A percentile compares a stretch with the other conserved stretches of the same genome.
These are phyloP conservation scores for Spicauda simplicius DNA, from an alignment of 2,888 invertebrate species.

Conservation along the genomic window DNA sequence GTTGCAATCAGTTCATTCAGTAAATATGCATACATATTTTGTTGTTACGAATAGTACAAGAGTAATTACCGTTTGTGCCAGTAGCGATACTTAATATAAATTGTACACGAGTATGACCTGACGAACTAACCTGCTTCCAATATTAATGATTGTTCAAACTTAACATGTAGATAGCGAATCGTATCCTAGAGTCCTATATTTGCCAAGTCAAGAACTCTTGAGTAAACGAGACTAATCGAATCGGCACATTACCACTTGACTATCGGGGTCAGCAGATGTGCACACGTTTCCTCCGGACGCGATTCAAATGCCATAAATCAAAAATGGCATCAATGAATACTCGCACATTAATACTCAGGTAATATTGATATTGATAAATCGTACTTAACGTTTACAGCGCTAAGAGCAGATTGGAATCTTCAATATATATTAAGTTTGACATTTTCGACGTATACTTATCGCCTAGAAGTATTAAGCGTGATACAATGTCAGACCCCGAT, in stretches of 20 bases:
- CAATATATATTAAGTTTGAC: constrained; percentile 45
- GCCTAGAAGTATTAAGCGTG: constrained; percentile 44
- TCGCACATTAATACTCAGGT: constrained; percentile 30
- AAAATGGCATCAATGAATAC: constrained; percentile 34
- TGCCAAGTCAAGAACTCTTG: constrained; percentile 26
- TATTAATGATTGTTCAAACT: constrained; percentile 16
- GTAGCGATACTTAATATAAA: not conserved
- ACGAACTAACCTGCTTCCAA: constrained; percentile 23
- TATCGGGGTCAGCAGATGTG: constrained; percentile 34
- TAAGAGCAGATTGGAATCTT: constrained; percentile 43
- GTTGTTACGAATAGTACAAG: too few relatives aligned
- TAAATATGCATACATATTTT: too few relatives aligned
- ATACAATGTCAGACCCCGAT: constrained; percentile 41
- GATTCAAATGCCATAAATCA: constrained; percentile 32
- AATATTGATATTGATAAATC: constrained; percentile 45
- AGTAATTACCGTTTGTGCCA: too few relatives aligned
- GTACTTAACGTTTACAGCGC: constrained; percentile 42
- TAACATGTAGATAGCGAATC: constrained; percentile 11
- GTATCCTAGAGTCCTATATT: constrained; percentile 33
- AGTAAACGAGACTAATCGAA: constrained; percentile 36
- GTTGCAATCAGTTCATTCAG: too few relatives aligned
- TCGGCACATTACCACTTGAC: constrained; percentile 35
- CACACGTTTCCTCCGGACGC: constrained; percentile 29
- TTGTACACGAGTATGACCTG: not conserved
- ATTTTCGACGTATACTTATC: constrained; percentile 47